Conservation (phyloP, 2,888 invertebrate genomes). For the Litoditis marina region DNA sequence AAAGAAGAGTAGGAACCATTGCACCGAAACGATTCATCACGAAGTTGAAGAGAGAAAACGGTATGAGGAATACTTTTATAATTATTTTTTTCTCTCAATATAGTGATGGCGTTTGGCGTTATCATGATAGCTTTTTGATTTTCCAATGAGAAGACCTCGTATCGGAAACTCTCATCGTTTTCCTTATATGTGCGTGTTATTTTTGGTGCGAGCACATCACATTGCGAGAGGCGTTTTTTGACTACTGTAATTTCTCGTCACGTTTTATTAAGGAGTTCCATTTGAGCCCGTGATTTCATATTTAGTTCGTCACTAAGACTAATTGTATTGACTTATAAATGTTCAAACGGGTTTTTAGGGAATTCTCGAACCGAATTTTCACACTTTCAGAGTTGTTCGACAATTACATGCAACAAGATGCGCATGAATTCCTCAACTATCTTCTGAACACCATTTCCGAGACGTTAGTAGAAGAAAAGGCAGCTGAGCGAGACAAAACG, state of each 20-base stretch:
- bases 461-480: conserved; percentile 71
- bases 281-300: too few relatives aligned
- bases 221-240: too few relatives aligned
- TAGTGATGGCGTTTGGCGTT: too few relatives aligned
- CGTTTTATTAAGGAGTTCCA: too few relatives aligned
- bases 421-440: conserved; percentile 98
- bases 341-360: not conserved
- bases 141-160: too few relatives aligned
- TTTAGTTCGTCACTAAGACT: not conserved
- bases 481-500: conserved; percentile 19
- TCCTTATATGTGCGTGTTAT: too few relatives aligned
- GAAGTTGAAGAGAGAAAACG: conserved; percentile 93
- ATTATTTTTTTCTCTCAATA: not conserved
- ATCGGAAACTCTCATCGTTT: too few relatives aligned
- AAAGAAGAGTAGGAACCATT: conserved; percentile 96
- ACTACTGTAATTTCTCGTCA: not conserved
- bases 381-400: conserved; percentile 84
- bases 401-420: conserved; percentile 96
- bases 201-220: too few relatives aligned
- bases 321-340: not conserved
- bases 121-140: too few relatives aligned
- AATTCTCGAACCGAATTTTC: not conserved
- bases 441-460: conserved; percentile 97
- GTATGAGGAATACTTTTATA: conserved; percentile 66
- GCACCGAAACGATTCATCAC: conserved; percentile 99